phyloP scores from a whole-genome alignment of 2,888 invertebrate species.

The Ceramica pisi region DNA sequence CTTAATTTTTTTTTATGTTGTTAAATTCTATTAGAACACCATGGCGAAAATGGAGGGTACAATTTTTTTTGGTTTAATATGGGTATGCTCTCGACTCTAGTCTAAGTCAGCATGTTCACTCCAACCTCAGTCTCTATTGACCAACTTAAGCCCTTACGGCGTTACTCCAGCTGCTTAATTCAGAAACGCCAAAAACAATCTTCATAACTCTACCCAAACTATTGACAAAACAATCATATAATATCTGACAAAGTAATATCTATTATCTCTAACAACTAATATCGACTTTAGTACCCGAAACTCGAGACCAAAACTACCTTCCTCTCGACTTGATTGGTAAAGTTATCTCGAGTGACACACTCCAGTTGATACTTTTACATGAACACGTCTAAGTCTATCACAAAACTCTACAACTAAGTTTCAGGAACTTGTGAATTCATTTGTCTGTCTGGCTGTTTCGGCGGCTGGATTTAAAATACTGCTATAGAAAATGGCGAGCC shows the following conservation, averaged over 20 bases:
- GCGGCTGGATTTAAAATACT: conserved; percentile 70
- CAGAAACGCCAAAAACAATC: not conserved
- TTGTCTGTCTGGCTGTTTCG: conserved; percentile 85
- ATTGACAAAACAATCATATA: not conserved
- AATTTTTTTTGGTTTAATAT: no score
- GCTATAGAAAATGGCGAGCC: conserved; percentile 33
- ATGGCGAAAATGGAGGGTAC: not conserved
- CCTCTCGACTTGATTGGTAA: conserved; percentile 57
- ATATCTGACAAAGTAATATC: conserved; percentile 12
- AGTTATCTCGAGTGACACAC: conserved; percentile 60
- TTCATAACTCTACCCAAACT: not conserved
- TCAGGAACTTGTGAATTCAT: conserved; percentile 87
- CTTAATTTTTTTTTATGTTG: no score
- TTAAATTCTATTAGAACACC: not conserved
- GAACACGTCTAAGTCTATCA: conserved; percentile 75
- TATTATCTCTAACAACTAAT: conserved; percentile 20
- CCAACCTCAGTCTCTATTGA: no score
- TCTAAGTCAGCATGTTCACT: no score
- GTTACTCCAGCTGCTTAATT: not conserved
- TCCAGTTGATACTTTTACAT: conserved; percentile 56
- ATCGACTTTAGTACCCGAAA: conserved; percentile 17
- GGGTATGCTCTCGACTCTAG: no score
- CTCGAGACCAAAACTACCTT: conserved; percentile 28
- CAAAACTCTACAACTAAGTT: conserved; percentile 80
- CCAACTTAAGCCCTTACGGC: not conserved